These are phyloP conservation scores for Steromphala cineraria DNA, from an alignment of 2,888 invertebrate genomes.

Conservation along the genomic window DNA sequence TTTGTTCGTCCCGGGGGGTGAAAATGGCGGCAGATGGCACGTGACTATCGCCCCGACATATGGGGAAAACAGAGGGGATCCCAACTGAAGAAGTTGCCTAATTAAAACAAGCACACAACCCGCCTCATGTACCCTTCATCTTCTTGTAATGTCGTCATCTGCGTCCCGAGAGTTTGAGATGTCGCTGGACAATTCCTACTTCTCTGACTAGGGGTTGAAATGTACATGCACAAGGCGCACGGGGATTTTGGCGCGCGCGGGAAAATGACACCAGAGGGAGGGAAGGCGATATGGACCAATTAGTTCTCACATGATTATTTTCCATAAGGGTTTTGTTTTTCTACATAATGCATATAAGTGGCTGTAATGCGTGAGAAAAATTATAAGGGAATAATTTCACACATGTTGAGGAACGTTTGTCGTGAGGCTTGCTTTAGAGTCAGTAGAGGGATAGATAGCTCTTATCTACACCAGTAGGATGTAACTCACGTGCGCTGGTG, in stretches of 20 bases:
- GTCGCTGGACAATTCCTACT: neutral
- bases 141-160: conserved; percentile 6
- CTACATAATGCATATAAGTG: conserved; percentile 31
- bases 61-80: neutral
- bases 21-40: conserved; percentile 15
- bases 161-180: neutral
- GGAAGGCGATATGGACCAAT: conserved; percentile 4
- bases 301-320: conserved; percentile 26
- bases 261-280: conserved; percentile 23
- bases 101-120: conserved; percentile 20
- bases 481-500: neutral
- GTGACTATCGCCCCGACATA: conserved; percentile 19
- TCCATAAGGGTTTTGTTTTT: conserved; percentile 27
- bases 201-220: neutral
- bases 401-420: neutral
- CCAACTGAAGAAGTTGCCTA: neutral
- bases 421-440: neutral
- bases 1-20: neutral
- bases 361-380: conserved; percentile 23
- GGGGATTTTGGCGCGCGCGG: conserved; percentile 19
- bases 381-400: conserved; percentile 21
- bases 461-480: too few species aligned
- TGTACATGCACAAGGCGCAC: neutral
- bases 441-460: neutral
- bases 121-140: neutral